Evolutionary conservation across 2,113 vertebrate genomes (phyloP), one percentile per base, ranked within the genome.

Genomic region (Rafetus swinhoei): DNA sequence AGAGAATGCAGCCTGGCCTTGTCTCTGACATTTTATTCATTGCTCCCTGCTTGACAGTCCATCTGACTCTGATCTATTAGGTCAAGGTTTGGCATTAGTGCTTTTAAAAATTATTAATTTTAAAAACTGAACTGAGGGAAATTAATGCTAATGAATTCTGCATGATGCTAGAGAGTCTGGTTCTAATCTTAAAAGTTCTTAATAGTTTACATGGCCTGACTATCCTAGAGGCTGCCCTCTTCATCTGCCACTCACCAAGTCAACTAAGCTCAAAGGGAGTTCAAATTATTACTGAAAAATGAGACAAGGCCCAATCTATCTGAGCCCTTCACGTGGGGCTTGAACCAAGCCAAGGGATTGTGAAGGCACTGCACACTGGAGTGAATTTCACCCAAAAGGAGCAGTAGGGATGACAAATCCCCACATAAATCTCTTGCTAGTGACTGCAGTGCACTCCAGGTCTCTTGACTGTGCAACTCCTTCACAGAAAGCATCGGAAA

Each of bases 151-250:
- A 90, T 55, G 35, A 90, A 56, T 52, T 87, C 82, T 84, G 62
- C 19, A n/a, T 50, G 14, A 50, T 50, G 39, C 77, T 45, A 85
- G n/a, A 89, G 91, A 82, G 52, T 3, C 45, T 83, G 39, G 35
- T 81, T n/a, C 54, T 94, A 89, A 90, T 90, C 62, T 86, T 82
- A 4, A 82, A 69, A 77, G 79, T 60, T 4, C 90, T 76, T 9
- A 45, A 25, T 9, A 84, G 16, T 13, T 21, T 72, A 91, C 90
- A 93, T 90, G 32, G 24, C 10, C 32, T 55, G 69, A 52, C 4
- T 55, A 65, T 80, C 74, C 83, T 32, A 84, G 16, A 82, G 45
- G 55, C 24, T 80, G 25, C 45, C 45, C 90, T 53, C 77, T 82
- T 57, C 32, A 19, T 10, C 7, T 10, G 52, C 16, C 82, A 77